These are phyloP conservation scores for Odontamblyopus lacepedii DNA, from an alignment of 2,797 vertebrate species.

Conservation along the genomic window DNA sequence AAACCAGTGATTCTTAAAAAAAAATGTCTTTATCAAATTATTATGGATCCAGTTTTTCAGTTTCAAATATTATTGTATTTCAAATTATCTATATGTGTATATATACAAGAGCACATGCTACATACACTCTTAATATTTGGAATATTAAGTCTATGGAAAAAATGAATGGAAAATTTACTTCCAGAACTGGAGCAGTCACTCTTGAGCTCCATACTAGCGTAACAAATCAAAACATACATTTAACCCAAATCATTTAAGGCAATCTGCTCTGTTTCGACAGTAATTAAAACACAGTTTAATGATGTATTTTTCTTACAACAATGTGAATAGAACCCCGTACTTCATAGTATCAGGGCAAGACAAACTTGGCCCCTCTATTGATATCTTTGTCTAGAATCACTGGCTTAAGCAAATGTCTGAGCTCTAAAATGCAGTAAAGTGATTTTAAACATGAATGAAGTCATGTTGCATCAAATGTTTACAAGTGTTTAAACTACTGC, in stretches of 20 bases:
- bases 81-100: too few relatives aligned
- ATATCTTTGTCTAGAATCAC: not conserved
- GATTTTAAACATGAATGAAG: not conserved
- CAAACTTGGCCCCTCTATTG: not conserved
- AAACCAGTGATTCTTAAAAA: constrained; percentile 6
- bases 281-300: not conserved
- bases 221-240: too few relatives aligned
- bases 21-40: not conserved
- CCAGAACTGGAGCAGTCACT: too few relatives aligned
- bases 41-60: too few relatives aligned
- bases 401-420: not conserved
- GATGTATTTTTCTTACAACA: not conserved
- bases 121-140: too few relatives aligned
- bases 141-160: too few relatives aligned
- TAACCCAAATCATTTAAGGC: too few relatives aligned
- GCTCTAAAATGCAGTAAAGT: not conserved
- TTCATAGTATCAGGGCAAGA: not conserved
- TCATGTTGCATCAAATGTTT: constrained; percentile 14
- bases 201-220: too few relatives aligned
- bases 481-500: constrained; percentile 1
- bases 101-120: too few relatives aligned
- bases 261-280: too few relatives aligned
- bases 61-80: too few relatives aligned
- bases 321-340: not conserved
- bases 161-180: too few relatives aligned